Percentiles rank a stretch among this genome's conserved stretches.
Evolutionary conservation across 1,140 invertebrate genomes (phyloP).

Genomic region (Drosophila rhopaloa): DNA sequence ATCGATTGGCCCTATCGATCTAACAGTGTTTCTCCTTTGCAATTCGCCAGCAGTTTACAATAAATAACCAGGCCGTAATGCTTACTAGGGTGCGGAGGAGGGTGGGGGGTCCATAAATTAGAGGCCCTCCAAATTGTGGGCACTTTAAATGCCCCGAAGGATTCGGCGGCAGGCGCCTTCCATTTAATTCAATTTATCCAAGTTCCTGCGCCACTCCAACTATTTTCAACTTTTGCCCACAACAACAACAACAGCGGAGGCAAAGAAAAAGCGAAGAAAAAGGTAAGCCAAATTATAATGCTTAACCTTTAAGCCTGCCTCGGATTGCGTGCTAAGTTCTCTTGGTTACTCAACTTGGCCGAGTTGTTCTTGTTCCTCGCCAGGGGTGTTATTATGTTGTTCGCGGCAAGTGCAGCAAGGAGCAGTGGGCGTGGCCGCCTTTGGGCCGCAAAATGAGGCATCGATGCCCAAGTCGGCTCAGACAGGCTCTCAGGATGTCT

Average conservation of each 20-base stretch:
- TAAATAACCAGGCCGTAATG: slow-evolving; percentile 64
- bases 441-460: slow-evolving; percentile 5
- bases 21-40: slow-evolving; percentile 59
- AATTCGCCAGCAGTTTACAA: slow-evolving; percentile 67
- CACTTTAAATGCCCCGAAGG: slow-evolving; percentile 41
- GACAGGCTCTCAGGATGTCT: slow-evolving; percentile 26
- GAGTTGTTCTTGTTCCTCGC: slow-evolving; percentile 38
- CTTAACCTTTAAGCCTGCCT: slow-evolving; percentile 77
- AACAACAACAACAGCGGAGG: background rate
- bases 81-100: background rate
- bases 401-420: slow-evolving; percentile 47
- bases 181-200: slow-evolving; percentile 77
- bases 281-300: slow-evolving; percentile 80
- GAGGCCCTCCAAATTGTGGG: slow-evolving; percentile 21
- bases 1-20: slow-evolving; percentile 66
- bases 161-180: slow-evolving; percentile 24
- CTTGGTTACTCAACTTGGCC: slow-evolving; percentile 62
- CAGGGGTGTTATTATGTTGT: slow-evolving; percentile 73
- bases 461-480: slow-evolving; percentile 4
- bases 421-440: slow-evolving; percentile 29
- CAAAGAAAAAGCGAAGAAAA: slow-evolving; percentile 19
- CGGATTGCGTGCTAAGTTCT: slow-evolving; percentile 78
- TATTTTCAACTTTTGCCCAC: slow-evolving; percentile 67
- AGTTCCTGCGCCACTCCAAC: slow-evolving; percentile 49
- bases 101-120: slow-evolving; percentile 57